These are phyloP conservation scores for Drosophila rubida DNA, from an alignment of 2,888 invertebrate genomes.

Conservation along the genomic window DNA sequence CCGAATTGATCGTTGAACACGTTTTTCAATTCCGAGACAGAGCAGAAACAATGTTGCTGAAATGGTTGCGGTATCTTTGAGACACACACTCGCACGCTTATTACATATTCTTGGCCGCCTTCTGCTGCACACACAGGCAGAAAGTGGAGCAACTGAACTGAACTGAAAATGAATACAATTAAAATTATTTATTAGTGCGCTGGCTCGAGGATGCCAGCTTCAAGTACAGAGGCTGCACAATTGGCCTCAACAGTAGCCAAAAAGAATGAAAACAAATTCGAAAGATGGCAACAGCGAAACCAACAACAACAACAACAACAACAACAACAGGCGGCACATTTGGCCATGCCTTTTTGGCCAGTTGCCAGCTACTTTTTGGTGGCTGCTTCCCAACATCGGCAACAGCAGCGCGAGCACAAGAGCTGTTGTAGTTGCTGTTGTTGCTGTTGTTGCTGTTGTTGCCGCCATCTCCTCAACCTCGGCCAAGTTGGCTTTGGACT, in stretches of 20 bases:
- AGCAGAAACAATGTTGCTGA: slow-evolving; percentile 42
- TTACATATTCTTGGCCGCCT: slow-evolving; percentile 55
- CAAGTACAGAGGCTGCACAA: slow-evolving; percentile 59
- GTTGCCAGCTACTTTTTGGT: slow-evolving; percentile 72
- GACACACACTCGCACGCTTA: slow-evolving; percentile 9
- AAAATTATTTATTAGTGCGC: slow-evolving; percentile 78
- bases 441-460: slow-evolving; percentile 21
- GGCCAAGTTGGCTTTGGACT: slow-evolving; percentile 66
- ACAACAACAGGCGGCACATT: slow-evolving; percentile 62
- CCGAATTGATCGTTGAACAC: slow-evolving; percentile 68
- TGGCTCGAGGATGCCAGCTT: slow-evolving; percentile 56
- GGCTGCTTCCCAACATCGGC: slow-evolving; percentile 48
- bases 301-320: slow-evolving; percentile 20
- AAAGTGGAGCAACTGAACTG: slow-evolving; percentile 59
- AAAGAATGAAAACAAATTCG: slow-evolving; percentile 60
- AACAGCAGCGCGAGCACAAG: slow-evolving; percentile 19
- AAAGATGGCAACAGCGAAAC: slow-evolving; percentile 50
- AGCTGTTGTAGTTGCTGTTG: slow-evolving; percentile 18
- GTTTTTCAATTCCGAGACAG: slow-evolving; percentile 59
- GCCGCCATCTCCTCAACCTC: slow-evolving; percentile 57
- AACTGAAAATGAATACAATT: slow-evolving; percentile 68
- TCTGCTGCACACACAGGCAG: slow-evolving; percentile 45
- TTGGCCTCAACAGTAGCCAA: slow-evolving; percentile 58
- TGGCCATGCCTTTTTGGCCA: slow-evolving; percentile 81
- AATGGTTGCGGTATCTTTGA: slow-evolving; percentile 30